These are phyloP conservation scores for Ascaphus truei DNA, from an alignment of 2,113 vertebrate species.

Conservation along the genomic window DNA sequence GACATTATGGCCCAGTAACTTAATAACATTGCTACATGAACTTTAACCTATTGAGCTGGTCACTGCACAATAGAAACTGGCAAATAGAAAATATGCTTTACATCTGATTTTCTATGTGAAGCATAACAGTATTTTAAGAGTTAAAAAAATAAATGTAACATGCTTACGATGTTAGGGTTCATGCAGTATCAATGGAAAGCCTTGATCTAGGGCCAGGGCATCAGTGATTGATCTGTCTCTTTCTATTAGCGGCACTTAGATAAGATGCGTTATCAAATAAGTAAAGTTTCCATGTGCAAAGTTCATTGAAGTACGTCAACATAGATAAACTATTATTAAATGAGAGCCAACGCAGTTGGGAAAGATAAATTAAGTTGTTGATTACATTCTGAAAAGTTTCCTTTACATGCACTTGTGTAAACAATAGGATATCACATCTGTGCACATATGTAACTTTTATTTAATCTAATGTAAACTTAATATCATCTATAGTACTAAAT, in stretches of 20 bases:
- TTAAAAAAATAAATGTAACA: neutral
- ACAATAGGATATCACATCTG: slow-evolving; percentile 40
- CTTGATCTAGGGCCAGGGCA: slow-evolving; percentile 41
- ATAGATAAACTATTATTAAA: slow-evolving; percentile 32
- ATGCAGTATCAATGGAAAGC: slow-evolving; percentile 13
- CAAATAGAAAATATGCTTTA: neutral
- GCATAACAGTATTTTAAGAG: neutral
- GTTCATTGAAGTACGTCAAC: slow-evolving; percentile 17
- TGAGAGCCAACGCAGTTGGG: slow-evolving; percentile 30
- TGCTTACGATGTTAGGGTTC: neutral
- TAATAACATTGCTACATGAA: neutral
- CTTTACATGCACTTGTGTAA: slow-evolving; percentile 38
- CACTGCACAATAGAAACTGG: neutral
- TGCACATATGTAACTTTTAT: slow-evolving; percentile 36
- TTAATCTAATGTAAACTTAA: slow-evolving; percentile 37
- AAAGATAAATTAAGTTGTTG: slow-evolving; percentile 43
- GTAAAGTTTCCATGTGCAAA: slow-evolving; percentile 41
- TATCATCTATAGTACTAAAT: slow-evolving; percentile 8
- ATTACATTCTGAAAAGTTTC: slow-evolving; percentile 43
- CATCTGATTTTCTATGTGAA: neutral
- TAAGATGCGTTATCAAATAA: slow-evolving; percentile 45
- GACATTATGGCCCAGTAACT: no score
- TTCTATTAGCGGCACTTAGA: slow-evolving; percentile 41
- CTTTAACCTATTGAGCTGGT: neutral
- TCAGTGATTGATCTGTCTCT: slow-evolving; percentile 45